phyloP scores from a whole-genome alignment of 2,113 vertebrate species.

The Lamprotornis superbus region DNA sequence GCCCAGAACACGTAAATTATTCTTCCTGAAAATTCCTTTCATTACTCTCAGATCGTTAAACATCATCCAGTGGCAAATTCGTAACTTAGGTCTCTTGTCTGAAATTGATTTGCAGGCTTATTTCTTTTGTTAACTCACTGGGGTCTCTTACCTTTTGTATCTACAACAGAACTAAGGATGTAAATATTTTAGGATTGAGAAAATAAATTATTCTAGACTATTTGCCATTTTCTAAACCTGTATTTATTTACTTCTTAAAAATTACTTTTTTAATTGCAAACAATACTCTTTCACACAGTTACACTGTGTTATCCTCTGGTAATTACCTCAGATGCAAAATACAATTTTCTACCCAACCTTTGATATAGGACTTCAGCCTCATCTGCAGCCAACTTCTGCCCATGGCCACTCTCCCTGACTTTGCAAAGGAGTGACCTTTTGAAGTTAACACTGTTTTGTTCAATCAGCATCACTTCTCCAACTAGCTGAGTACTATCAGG shows the following conservation, averaged over 20 bases:
- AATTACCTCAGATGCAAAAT: background rate
- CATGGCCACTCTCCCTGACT: background rate
- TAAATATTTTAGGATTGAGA: background rate
- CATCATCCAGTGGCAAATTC: slow-evolving; percentile 26
- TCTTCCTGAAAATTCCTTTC: slow-evolving; percentile 28
- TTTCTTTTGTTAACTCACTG: background rate
- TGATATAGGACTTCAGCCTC: background rate
- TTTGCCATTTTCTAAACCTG: background rate
- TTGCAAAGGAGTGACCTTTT: background rate
- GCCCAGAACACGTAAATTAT: background rate
- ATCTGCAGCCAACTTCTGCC: background rate
- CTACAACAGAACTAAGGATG: background rate
- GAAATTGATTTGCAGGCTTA: background rate
- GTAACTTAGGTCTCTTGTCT: background rate
- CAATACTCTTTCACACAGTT: background rate
- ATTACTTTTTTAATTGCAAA: background rate
- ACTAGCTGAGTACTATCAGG: background rate
- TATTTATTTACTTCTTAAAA: background rate
- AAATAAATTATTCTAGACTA: background rate
- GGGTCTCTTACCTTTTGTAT: background rate
- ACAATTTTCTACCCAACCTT: background rate
- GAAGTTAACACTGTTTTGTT: background rate
- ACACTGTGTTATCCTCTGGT: background rate
- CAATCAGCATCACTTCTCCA: background rate
- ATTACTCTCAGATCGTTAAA: slow-evolving; percentile 26